Base-by-base conservation (phyloP, 2,888 invertebrate genomes). In the Abscondita cerata region DNA sequence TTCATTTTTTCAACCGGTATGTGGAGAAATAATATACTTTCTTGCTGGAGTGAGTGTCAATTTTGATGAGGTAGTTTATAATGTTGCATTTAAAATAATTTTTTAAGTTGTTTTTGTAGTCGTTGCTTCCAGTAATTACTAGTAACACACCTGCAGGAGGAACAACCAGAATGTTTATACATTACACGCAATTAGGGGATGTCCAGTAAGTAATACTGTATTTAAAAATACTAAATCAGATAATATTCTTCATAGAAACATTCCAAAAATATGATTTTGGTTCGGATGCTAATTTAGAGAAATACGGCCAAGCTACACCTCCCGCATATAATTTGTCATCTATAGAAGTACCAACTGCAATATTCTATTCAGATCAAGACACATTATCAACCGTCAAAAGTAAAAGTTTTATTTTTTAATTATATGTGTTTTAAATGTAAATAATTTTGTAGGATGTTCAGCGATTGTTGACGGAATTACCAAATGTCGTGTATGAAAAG, bases 61-160 rank as follows among this genome's bases (percentile, higher is more conserved):
- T 85, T 79, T 84, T 16, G 84, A 86, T 71, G 72, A 79, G 74
- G 86, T 86, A 44, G n/a, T n/a, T n/a, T n/a, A n/a, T n/a, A n/a
- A n/a, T n/a, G n/a, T n/a, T n/a, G n/a, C n/a, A n/a, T n/a, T 4
- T 25, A 25, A 25, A 25, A 25, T 25, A 25, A 25, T 25, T 25
- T 25, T 2, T 25, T 25, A 4, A 44, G 13, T 44, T 19, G 11
- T 16, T 11, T 18, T 19, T 44, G 5, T 18, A 67, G 67, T 52
- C 57, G 1, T 40, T 56, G 57, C 52, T 65, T 12, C 59, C 58
- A 11, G 47, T 52, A 16, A 55, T 62, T 0, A 15, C 20, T 13
- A 47, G 11, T 8, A 56, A 52, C 33, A 68, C 74, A n/a, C 80
- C 79, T 3, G 77, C 52, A 15, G 56, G 60, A 33, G 80, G 83